Base-by-base conservation (phyloP, 2,113 vertebrate genomes). In the Istiophorus platypterus region DNA sequence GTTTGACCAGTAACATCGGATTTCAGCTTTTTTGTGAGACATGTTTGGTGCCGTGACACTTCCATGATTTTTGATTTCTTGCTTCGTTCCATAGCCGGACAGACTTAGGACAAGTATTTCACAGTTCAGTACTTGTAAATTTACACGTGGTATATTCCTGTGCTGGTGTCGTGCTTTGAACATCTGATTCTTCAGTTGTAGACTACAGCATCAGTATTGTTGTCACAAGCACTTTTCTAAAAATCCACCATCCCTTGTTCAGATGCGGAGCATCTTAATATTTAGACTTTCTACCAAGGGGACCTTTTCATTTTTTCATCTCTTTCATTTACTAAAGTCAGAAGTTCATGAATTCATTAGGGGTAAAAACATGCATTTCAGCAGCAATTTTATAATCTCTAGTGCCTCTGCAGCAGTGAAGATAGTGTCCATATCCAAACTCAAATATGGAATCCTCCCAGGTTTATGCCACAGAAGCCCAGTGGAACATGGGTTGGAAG, bases 401-500 rank as follows among this genome's bases (percentile, higher is more conserved):
- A 11, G 42, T 59, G 29, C 51, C 29, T 84, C 54, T 62, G 59
- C 66, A 63, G 57, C 45, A 18, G 27, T 29, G 52, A 57, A 76
- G n/a, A 76, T 7, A 75, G 18, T 37, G 67, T 59, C 42, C 68
- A 29, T 62, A 72, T 74, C 34, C 54, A 67, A 65, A 69, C 64
- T 79, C 42, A 49, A 66, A 45, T 73, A 31, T 52, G 61, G 39
- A 72, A 45, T 64, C 8, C 29, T 71, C 42, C 59, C 70, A 49
- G 51, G 73, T 79, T 63, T 69, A 47, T 75, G 37, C 29, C 49
- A 54, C 52, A 76, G 66, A 72, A 85, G 66, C 80, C 57, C 71
- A 63, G 70, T 51, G 84, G 82, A 86, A 79, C 72, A 29, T 24
- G 73, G 37, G 42, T 72, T 72, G 70, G 78, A 65, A 88, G 87